These are phyloP conservation scores for Drosophila falleni DNA, from an alignment of 2,888 invertebrate genomes.

Conservation along the genomic window DNA sequence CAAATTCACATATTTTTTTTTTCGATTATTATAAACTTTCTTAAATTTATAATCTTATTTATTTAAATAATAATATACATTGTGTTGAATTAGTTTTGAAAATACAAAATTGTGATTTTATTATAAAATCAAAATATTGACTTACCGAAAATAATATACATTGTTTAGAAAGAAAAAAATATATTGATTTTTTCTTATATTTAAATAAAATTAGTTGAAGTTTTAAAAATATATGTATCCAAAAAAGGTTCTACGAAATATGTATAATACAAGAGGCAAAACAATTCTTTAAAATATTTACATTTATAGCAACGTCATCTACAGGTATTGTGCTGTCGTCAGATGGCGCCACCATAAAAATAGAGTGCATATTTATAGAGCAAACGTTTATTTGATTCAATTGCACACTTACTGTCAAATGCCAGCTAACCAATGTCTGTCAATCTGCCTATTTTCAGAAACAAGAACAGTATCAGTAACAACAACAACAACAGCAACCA, in stretches of 20 bases:
- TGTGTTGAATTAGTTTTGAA: too few relatives aligned
- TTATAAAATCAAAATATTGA: too few relatives aligned
- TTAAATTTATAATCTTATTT: too few relatives aligned
- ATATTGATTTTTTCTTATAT: too few relatives aligned
- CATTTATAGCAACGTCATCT: neutral
- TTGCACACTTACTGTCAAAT: conserved; percentile 7
- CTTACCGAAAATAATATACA: too few relatives aligned
- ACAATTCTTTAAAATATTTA: too few relatives aligned
- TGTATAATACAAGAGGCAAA: neutral
- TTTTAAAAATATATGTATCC: neutral
- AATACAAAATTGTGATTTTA: too few relatives aligned
- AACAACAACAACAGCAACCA: neutral
- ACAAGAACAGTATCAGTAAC: neutral
- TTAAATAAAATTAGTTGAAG: neutral
- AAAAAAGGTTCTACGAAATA: too few relatives aligned
- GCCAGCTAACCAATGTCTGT: conserved; percentile 32
- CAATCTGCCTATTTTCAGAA: conserved; percentile 34
- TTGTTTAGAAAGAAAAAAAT: too few relatives aligned
- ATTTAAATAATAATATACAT: too few relatives aligned
- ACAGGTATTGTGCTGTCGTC: neutral
- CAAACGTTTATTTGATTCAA: neutral
- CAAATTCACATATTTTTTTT: too few relatives aligned
- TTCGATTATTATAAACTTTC: too few relatives aligned
- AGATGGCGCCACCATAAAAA: conserved; percentile 2
- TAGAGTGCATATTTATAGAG: conserved; percentile 11